Evolutionary conservation across 2,888 invertebrate species (phyloP), one percentile per base, ranked within the genome.

Genomic region (Tortricodes alternella): DNA sequence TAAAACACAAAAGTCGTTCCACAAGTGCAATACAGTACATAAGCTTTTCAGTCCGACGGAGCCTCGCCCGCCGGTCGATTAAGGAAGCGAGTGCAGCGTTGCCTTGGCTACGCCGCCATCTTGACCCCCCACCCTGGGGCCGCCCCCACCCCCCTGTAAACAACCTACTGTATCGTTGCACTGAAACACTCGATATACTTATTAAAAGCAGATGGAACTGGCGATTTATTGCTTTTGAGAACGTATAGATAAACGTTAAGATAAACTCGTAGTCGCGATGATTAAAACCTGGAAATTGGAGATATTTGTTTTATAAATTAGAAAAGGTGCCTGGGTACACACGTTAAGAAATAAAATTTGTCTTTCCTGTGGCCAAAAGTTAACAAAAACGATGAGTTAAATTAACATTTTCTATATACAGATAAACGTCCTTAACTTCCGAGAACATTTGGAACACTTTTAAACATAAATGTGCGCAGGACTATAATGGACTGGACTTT

Each of bases 1-100:
- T 81, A 78, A 81, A 83, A 78, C 72, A 80, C 70, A 71, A 65
- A 70, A 74, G 71, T 71, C 66, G 58, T 68, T 66, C 68, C 67
- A 63, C 72, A 79, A 84, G 82, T 89, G 88, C 87, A 89, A 80
- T 86, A 87, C 84, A 82, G 86, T 85, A 87, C 75, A 88, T 87
- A 87, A 85, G 86, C 80, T 76, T 74, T 70, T 67, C 67, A 71
- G 70, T 70, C 72, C 70, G 74, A 78, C 84, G 80, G 76, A 81
- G 81, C 81, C 82, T 55, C 82, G 48, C 55, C 80, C 89, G 89
- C 80, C 89, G 89, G 89, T 90, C 89, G 89, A 90, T 89, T 88
- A 90, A 89, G 89, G 89, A 90, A 89, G 89, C 84, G 81, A 89
- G 80, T 89, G 89, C 89, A 90, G 73, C 85, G 89, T 90, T 89